Base-by-base conservation (phyloP, 2,888 invertebrate genomes). In the Calliopum simillimum region DNA sequence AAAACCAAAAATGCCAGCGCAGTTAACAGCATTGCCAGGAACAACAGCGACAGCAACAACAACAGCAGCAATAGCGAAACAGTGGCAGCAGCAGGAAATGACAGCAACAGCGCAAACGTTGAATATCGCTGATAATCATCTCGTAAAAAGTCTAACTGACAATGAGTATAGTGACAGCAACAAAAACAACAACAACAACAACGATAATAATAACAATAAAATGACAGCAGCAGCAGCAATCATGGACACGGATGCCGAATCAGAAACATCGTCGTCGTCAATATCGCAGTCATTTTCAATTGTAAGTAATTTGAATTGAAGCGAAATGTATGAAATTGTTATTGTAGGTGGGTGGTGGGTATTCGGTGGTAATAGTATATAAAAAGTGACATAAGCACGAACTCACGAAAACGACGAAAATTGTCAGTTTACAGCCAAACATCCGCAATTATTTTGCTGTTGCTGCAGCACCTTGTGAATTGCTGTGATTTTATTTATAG, bases 1-100 rank as follows among this genome's bases (percentile, higher is more conserved):
- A 76, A 79, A 77, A 70, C 81, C 83, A 46, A 77, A 77, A 78
- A 51, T 72, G 68, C 67, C 67, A 70, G 71, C 74, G 59, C 43
- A 73, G 70, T 58, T 68, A 70, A 58, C 51, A 68, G 23, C 55
- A 41, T 58, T 49, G 16, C n/a, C 65, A 46, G 68, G 71, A 58
- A 61, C 62, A 55, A 53, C 62, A 73, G 74, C 51, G 58, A 55
- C 64, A 59, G 43, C 33, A 70, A 16, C 67, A 58, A 67, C 67
- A 46, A 43, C 68, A 59, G n/a, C 63, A 53, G 56, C 33, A 13
- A 21, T 49, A 72, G 73, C 43, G 21, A 63, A 66, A 33, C 51
- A 70, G 58, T 21, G 47, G 33, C 33, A 59, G 56, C 44, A 56
- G 43, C 56, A 44, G 61, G 61, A 65, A 46, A 66, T 3, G 16